Conservation (phyloP, 1,140 invertebrate genomes). For the Steinernema khuongi region DNA sequence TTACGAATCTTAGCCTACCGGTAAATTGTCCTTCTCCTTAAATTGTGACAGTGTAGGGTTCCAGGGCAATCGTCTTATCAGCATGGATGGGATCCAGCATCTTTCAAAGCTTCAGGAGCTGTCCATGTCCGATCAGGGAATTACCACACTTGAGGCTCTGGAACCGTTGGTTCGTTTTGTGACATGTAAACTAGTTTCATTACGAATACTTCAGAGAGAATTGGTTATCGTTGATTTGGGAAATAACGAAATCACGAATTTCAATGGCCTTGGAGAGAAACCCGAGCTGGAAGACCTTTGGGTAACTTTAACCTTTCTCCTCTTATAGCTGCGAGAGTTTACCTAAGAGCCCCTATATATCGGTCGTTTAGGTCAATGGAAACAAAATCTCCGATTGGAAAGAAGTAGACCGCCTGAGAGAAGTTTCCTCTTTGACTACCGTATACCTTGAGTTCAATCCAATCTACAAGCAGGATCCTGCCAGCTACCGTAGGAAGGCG, state of each 20-base stretch:
- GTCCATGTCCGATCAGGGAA: constrained; percentile 57
- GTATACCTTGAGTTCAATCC: constrained; percentile 92
- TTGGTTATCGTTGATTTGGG: constrained; percentile 76
- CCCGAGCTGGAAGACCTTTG: constrained; percentile 80
- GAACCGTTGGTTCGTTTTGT: too few species aligned
- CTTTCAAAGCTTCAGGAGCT: constrained; percentile 65
- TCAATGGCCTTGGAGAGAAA: constrained; percentile 75
- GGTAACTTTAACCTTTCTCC: constrained; percentile 65
- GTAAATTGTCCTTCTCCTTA: not conserved
- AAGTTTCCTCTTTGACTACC: constrained; percentile 74
- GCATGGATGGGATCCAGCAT: constrained; percentile 76
- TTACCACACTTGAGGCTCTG: not conserved
- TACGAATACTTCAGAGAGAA: too few species aligned
- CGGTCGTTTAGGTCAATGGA: constrained; percentile 75
- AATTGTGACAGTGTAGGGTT: not conserved
- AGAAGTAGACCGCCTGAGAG: constrained; percentile 71
- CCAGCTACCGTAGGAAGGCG: constrained; percentile 82
- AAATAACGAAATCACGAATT: constrained; percentile 75
- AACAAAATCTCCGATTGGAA: constrained; percentile 82
- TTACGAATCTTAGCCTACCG: constrained; percentile 49
- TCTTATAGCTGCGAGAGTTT: too few species aligned
- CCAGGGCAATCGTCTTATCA: constrained; percentile 62
- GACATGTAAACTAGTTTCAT: too few species aligned
- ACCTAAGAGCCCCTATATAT: not conserved
- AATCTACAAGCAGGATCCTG: constrained; percentile 68